phyloP scores from a whole-genome alignment of 2,888 invertebrate genomes.

The Dynastes grantii region DNA sequence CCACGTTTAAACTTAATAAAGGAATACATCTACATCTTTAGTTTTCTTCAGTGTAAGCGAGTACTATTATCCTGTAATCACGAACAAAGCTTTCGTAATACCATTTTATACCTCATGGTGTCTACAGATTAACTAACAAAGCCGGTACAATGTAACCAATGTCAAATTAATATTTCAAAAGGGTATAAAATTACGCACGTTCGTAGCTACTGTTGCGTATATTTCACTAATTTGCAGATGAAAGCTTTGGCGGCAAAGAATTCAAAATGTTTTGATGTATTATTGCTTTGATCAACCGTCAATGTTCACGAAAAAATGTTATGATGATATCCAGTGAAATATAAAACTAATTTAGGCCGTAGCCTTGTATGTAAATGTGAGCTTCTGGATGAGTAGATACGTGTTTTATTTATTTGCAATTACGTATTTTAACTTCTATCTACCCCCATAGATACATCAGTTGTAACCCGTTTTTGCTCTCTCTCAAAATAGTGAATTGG shows the following conservation, averaged over 20 bases:
- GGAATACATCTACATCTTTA: neutral
- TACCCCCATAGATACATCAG: too few relatives aligned
- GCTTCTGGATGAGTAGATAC: neutral
- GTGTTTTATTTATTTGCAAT: neutral
- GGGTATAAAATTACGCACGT: neutral
- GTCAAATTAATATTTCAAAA: slow-evolving; percentile 1
- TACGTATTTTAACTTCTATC: too few relatives aligned
- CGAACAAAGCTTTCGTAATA: neutral
- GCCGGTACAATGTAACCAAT: neutral
- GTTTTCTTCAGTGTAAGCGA: neutral
- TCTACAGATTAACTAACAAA: neutral
- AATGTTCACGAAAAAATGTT: neutral
- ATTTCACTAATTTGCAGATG: neutral
- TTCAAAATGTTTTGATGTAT: neutral
- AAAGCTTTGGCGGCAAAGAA: neutral
- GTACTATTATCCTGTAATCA: neutral
- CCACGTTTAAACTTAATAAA: neutral
- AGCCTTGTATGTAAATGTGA: too few relatives aligned
- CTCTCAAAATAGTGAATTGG: too few relatives aligned
- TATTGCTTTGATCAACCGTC: neutral
- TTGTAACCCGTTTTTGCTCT: too few relatives aligned
- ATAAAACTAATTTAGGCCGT: too few relatives aligned
- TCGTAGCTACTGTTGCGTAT: neutral
- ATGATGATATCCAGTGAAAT: too few relatives aligned
- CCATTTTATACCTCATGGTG: neutral